phyloP scores from a whole-genome alignment of 2,113 vertebrate genomes.

The Amblyopsis rosae region DNA sequence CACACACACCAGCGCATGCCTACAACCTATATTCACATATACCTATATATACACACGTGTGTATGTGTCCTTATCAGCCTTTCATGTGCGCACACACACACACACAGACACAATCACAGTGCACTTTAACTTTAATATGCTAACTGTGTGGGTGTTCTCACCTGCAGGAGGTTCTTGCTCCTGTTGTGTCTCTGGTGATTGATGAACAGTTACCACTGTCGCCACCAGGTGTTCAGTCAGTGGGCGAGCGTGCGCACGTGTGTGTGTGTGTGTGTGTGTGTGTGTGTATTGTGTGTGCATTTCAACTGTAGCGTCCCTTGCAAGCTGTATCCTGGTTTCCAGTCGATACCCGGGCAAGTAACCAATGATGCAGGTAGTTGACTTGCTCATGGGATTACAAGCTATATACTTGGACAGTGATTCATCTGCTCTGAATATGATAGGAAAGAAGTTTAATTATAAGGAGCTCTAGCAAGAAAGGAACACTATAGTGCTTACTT shows the following conservation, averaged over 20 bases:
- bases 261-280: neutral
- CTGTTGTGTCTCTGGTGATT: slow-evolving; percentile 23
- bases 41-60: neutral
- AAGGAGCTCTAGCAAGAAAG: slow-evolving; percentile 1
- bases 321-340: neutral
- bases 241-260: slow-evolving; percentile 31
- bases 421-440: slow-evolving; percentile 28
- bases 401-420: slow-evolving; percentile 12
- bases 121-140: slow-evolving; percentile 9
- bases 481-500: neutral
- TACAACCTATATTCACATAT: slow-evolving; percentile 1
- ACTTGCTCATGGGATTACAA: slow-evolving; percentile 35
- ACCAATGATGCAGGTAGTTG: slow-evolving; percentile 36
- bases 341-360: slow-evolving; percentile 45
- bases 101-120: too few species aligned
- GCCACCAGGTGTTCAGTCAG: slow-evolving; percentile 43
- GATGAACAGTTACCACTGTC: slow-evolving; percentile 23
- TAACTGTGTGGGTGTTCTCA: neutral
- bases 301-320: slow-evolving; percentile 37
- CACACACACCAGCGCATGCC: slow-evolving; percentile 10
- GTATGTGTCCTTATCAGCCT: neutral
- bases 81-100: too few species aligned
- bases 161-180: neutral
- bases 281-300: slow-evolving; percentile 38
- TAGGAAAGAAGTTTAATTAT: slow-evolving; percentile 26